Percentiles rank a stretch among this genome's conserved stretches.
These are phyloP conservation scores for Mustela lutreola DNA, from an alignment of 2,113 vertebrate genomes.

Conservation along the genomic window DNA sequence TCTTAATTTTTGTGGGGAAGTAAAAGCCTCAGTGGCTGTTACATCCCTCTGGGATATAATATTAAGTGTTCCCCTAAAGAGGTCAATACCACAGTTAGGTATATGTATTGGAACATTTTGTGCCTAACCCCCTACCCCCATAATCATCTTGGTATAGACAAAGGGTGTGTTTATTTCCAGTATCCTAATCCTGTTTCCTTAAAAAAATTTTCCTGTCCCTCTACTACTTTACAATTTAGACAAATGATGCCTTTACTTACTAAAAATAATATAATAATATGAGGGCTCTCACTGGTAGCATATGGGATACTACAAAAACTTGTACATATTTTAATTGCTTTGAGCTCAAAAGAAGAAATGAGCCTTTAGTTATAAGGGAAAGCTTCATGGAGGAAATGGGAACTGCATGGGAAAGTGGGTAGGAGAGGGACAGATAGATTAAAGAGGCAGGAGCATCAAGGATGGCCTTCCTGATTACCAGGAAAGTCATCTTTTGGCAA, in stretches of 20 bases:
- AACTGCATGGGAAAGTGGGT: neutral
- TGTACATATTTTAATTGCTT: neutral
- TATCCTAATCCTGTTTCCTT: neutral
- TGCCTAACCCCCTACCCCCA: accelerated
- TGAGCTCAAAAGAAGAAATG: neutral
- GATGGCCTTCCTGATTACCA: neutral
- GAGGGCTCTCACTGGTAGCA: neutral
- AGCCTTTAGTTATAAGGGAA: neutral
- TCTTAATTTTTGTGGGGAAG: constrained; percentile 16
- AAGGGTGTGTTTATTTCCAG: neutral
- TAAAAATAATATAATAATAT: neutral
- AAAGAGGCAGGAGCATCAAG: neutral
- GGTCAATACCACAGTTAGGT: neutral
- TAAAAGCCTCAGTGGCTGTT: neutral
- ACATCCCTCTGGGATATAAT: neutral
- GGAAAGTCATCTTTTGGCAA: neutral
- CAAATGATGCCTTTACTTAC: constrained; percentile 17
- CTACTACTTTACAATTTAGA: neutral
- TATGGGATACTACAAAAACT: neutral
- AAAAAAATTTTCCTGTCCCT: neutral
- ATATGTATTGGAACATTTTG: neutral
- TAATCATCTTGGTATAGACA: neutral
- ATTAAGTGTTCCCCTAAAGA: neutral
- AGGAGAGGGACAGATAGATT: neutral
- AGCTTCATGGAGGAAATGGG: neutral